These are phyloP conservation scores for Galago senegalensis DNA, from an alignment of 2,797 vertebrate genomes.

Conservation along the genomic window DNA sequence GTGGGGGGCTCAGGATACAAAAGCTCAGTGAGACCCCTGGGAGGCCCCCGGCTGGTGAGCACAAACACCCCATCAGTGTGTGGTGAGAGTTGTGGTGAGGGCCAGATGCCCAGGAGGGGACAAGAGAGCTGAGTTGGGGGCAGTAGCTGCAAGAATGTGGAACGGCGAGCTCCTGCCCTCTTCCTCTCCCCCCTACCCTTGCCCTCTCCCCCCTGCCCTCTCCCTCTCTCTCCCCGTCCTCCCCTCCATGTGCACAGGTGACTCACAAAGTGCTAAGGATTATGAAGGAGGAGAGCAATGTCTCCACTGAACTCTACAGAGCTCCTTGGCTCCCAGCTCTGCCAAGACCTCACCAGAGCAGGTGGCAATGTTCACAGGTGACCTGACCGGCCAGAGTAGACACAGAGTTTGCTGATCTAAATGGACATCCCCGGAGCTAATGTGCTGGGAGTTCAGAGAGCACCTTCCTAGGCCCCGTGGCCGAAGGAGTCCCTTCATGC, in stretches of 20 bases:
- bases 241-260: fast-evolving
- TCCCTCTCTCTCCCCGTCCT: fast-evolving
- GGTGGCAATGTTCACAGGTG: fast-evolving
- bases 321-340: not conserved
- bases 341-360: not conserved
- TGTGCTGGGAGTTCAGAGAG: too few species aligned
- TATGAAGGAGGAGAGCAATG: too few species aligned
- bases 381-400: too few species aligned
- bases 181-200: not conserved
- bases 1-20: not conserved
- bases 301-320: not conserved
- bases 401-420: not conserved
- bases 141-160: too few species aligned
- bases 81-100: too few species aligned
- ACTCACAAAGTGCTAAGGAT: not conserved
- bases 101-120: not conserved
- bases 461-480: not conserved
- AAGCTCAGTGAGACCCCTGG: not conserved
- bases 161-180: fast-evolving
- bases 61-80: too few species aligned
- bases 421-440: fast-evolving
- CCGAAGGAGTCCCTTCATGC: not conserved
- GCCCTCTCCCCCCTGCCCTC: too few species aligned
- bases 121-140: not conserved
- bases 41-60: not conserved